Percentiles rank a stretch among this genome's conserved stretches.
These are phyloP conservation scores for Pogonocichla stellata DNA, from an alignment of 2,113 vertebrate genomes.

Conservation along the genomic window DNA sequence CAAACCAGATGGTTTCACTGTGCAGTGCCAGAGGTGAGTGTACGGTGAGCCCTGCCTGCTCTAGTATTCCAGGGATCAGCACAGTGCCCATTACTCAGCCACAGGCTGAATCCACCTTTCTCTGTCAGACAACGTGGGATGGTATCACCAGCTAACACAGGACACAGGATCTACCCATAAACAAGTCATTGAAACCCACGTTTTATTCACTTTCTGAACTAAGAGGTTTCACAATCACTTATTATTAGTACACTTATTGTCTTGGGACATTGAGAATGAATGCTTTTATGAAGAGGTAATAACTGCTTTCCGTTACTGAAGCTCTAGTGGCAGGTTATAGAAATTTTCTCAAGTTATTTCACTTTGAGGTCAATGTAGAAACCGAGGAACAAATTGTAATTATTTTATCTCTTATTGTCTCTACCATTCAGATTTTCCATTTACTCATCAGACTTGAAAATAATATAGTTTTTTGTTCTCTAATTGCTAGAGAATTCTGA, in stretches of 20 bases:
- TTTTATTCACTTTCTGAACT: not conserved
- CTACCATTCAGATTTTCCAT: not conserved
- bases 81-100: not conserved
- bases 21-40: not conserved
- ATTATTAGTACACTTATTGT: not conserved
- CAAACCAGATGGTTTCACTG: not conserved
- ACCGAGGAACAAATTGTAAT: not conserved
- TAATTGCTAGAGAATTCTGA: not conserved
- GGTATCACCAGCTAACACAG: not conserved
- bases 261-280: not conserved
- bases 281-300: not conserved
- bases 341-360: not conserved
- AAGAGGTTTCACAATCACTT: not conserved
- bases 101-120: not conserved
- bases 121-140: not conserved
- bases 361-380: not conserved
- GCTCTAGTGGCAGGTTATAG: not conserved
- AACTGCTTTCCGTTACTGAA: not conserved
- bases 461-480: not conserved
- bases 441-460: not conserved
- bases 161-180: not conserved
- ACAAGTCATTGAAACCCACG: not conserved
- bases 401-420: not conserved
- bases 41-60: rapidly evolving
- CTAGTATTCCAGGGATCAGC: rapidly evolving